Base-by-base conservation (phyloP, 2,113 vertebrate genomes). In the Mixornis gularis region DNA sequence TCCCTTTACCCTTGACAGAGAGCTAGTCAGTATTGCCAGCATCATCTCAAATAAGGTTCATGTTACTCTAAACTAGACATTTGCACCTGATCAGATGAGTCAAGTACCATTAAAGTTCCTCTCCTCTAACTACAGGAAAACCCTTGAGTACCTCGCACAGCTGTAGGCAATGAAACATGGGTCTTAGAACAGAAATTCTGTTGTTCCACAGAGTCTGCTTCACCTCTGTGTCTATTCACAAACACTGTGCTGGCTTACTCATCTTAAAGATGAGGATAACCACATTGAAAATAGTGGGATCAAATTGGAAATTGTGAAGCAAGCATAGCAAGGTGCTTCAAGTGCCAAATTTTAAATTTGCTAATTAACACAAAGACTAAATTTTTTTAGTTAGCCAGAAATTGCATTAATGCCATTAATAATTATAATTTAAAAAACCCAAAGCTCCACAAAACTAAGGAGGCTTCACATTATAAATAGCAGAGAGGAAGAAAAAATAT, bases 191-290 rank as follows among this genome's bases (percentile, higher is more conserved):
- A 85, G 43, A 55, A 10, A 83, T 52, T 55, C 17, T 66, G 41
- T 69, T 3, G 0, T 25, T 92, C 13, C 32, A 32, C 6, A 41
- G 30, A 12, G 12, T 21, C 29, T 73, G 16, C 36, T 66, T 81
- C n/a, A 14, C 2, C 34, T 24, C 29, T 0, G 0, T 55, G 52
- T 51, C 56, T 80, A 8, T 30, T 30, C 29, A 46, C 1, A 1
- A 26, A 59, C 5, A 13, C n/a, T 40, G 12, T 38, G 32, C 34
- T 74, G 56, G 26, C 9, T 92, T 18, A 27, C 16, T 74, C 56
- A 8, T 21, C 12, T 7, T 60, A 60, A 51, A 81, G 43, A 22
- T 14, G 32, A 68, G 8, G 58, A 59, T 27, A 55, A 56, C 6
- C 24, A n/a, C 32, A 29, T 1, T 16, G 30, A 34, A n/a, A 66